Evolutionary conservation across 2,113 vertebrate species (phyloP).

Genomic region (Mirounga angustirostris): DNA sequence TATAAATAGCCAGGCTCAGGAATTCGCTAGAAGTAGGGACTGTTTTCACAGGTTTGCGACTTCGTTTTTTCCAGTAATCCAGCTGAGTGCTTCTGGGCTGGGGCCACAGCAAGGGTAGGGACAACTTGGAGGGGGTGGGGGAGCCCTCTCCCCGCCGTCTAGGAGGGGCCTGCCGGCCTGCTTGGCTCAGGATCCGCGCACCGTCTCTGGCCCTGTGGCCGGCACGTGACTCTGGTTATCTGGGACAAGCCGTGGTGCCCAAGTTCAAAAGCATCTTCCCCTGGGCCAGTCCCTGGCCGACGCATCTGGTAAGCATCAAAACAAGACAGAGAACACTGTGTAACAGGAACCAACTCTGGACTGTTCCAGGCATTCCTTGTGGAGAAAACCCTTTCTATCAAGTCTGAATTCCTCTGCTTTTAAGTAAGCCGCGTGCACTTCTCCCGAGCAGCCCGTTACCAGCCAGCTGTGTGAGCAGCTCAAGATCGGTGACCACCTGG

Average conservation of each 20-base stretch:
- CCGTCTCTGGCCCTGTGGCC: background rate
- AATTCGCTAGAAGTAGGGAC: background rate
- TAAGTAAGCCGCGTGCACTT: accelerated
- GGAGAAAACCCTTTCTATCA: background rate
- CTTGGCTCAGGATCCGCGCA: background rate
- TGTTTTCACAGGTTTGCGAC: background rate
- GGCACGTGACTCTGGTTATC: background rate
- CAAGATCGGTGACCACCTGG: accelerated
- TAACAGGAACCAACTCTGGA: background rate
- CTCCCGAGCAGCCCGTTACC: background rate
- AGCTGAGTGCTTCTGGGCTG: background rate
- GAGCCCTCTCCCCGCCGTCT: background rate
- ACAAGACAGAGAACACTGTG: background rate
- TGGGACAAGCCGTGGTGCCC: background rate
- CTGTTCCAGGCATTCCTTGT: accelerated
- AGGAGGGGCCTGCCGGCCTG: background rate
- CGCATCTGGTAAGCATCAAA: background rate
- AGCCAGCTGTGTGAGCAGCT: accelerated
- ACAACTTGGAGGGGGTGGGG: no score
- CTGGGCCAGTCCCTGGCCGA: accelerated
- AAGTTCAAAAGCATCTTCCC: background rate
- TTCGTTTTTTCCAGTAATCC: background rate
- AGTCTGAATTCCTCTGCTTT: background rate
- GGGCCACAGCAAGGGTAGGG: background rate
- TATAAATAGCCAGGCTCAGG: background rate